Evolutionary conservation across 2,113 vertebrate species (phyloP).

Genomic region (Pardalotus punctatus): DNA sequence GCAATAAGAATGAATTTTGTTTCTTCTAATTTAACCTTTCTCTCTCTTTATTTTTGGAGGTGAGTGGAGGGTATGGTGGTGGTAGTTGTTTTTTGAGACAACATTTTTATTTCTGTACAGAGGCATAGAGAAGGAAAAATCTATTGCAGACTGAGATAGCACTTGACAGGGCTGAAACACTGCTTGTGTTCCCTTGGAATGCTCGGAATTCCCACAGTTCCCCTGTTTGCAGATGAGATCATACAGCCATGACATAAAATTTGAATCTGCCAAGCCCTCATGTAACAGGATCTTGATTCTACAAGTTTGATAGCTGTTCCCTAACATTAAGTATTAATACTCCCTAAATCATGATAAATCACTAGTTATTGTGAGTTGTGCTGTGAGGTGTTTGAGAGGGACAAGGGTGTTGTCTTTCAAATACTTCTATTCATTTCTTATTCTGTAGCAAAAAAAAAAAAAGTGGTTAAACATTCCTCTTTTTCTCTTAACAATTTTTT

Average conservation of each 20-base stretch:
- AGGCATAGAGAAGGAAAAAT: background rate
- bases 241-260: background rate
- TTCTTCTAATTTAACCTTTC: background rate
- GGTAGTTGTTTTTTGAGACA: background rate
- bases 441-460: background rate
- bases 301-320: background rate
- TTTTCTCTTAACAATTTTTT: background rate
- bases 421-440: background rate
- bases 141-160: background rate
- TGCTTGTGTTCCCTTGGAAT: background rate
- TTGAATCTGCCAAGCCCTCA: background rate
- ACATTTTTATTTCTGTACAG: background rate
- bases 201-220: background rate
- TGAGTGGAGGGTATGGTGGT: rapidly evolving
- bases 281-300: background rate
- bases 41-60: background rate
- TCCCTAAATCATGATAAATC: background rate
- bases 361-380: background rate
- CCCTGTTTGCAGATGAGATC: background rate
- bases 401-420: background rate
- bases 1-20: background rate
- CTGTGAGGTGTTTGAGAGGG: background rate
- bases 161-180: background rate
- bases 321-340: background rate
- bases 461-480: background rate